Conservation (phyloP, 2,888 invertebrate genomes). For the Apomyelois bistriatella region DNA sequence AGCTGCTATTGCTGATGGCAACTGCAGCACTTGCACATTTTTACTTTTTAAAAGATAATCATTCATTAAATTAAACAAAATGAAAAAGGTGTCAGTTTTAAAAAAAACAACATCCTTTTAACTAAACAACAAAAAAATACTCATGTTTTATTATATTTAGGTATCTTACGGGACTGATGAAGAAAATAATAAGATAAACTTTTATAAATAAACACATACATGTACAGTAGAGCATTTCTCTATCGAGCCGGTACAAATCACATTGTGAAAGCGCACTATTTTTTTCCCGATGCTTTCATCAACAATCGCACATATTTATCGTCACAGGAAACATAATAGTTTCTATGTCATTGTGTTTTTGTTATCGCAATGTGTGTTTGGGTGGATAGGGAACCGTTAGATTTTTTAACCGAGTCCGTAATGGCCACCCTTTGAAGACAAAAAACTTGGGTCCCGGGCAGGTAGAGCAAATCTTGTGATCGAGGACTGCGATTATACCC, state of each 20-base stretch:
- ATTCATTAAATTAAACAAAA: no score
- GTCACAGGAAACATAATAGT: constrained; percentile 66
- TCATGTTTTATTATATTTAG: no score
- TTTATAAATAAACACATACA: no score
- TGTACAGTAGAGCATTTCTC: not conserved
- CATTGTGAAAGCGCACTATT: constrained; percentile 4
- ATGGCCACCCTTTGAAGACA: constrained; percentile 67
- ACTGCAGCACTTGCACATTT: no score
- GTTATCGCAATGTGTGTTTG: constrained; percentile 70
- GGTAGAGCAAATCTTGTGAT: constrained; percentile 72
- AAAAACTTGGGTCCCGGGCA: constrained; percentile 60
- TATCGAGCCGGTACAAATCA: constrained; percentile 6
- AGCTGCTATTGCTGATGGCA: no score
- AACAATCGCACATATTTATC: constrained; percentile 46
- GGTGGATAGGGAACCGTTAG: constrained; percentile 67
- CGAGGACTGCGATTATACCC: constrained; percentile 57
- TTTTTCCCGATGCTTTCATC: constrained; percentile 23
- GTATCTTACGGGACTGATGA: no score
- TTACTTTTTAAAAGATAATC: no score
- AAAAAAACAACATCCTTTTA: no score
- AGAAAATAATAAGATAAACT: no score
- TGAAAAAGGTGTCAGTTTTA: no score
- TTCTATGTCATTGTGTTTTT: constrained; percentile 70
- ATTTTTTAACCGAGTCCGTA: constrained; percentile 60
- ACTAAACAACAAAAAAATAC: no score